phyloP scores from a whole-genome alignment of 2,888 invertebrate species.

The Periphyllus acericola region DNA sequence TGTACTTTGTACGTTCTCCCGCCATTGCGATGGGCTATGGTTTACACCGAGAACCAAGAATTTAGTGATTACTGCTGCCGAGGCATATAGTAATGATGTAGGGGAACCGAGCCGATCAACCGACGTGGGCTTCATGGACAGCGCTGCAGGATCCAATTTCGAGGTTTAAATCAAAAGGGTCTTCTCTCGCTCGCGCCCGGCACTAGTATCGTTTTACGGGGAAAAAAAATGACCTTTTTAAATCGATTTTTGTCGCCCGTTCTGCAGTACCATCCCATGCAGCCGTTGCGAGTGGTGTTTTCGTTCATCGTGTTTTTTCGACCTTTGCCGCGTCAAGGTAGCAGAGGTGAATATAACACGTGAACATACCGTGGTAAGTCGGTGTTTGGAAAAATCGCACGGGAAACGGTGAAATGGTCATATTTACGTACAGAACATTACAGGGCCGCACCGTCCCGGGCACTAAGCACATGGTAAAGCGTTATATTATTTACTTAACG shows the following conservation, averaged over 20 bases:
- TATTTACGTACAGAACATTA: no score
- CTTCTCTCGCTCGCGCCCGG: not conserved
- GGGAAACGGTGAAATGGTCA: no score
- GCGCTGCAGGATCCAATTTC: constrained; percentile 25
- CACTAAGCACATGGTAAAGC: no score
- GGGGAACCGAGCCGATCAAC: constrained; percentile 1
- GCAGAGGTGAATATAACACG: no score
- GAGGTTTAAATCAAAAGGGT: constrained; percentile 42
- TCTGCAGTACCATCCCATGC: not conserved
- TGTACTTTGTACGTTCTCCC: no score
- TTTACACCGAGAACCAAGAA: no score
- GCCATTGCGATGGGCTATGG: no score
- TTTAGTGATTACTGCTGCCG: no score
- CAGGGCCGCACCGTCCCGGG: no score
- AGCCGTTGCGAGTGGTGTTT: not conserved
- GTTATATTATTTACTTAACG: no score
- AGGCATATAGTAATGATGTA: not conserved
- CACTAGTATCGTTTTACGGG: constrained; percentile 22
- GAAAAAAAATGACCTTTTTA: constrained; percentile 36
- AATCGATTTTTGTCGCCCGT: constrained; percentile 31
- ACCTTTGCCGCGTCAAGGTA: not conserved
- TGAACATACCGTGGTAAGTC: no score
- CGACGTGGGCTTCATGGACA: not conserved
- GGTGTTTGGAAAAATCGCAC: no score
- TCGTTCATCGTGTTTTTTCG: not conserved